phyloP scores from a whole-genome alignment of 2,888 invertebrate genomes.

The Adineta ricciae region DNA sequence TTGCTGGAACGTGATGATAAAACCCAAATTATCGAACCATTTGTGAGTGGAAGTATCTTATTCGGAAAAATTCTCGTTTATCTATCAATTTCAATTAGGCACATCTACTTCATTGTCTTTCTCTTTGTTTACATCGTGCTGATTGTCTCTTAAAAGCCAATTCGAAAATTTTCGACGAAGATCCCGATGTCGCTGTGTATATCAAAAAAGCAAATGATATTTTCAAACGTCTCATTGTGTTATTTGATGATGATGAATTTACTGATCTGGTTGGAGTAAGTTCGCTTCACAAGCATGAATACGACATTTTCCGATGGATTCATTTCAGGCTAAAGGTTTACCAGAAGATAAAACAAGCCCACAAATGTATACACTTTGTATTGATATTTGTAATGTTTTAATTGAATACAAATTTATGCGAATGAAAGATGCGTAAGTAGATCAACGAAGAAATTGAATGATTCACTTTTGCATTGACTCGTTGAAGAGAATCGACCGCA shows the following conservation, averaged over 20 bases:
- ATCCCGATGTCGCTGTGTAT: background rate
- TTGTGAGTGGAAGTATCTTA: background rate
- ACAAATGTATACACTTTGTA: background rate
- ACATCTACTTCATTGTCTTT: conserved; percentile 9
- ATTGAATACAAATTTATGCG: conserved; percentile 22
- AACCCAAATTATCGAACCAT: background rate
- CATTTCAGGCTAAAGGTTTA: background rate
- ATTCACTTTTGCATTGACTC: too few species aligned
- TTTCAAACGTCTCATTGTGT: background rate
- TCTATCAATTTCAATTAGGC: background rate
- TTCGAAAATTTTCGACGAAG: background rate
- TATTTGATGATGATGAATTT: conserved; percentile 8
- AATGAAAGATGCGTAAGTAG: background rate
- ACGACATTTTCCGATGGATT: background rate
- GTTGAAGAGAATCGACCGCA: background rate
- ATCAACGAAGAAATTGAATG: background rate
- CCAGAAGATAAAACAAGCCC: background rate
- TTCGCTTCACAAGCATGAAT: background rate
- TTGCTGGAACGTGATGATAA: background rate
- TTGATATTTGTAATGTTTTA: conserved; percentile 4
- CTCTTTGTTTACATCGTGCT: background rate
- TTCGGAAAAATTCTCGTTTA: background rate
- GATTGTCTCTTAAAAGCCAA: background rate
- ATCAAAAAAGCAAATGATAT: background rate
- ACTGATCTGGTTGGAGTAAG: background rate